These are phyloP conservation scores for Poecilus cupreus DNA, from an alignment of 2,888 invertebrate genomes.

Conservation along the genomic window DNA sequence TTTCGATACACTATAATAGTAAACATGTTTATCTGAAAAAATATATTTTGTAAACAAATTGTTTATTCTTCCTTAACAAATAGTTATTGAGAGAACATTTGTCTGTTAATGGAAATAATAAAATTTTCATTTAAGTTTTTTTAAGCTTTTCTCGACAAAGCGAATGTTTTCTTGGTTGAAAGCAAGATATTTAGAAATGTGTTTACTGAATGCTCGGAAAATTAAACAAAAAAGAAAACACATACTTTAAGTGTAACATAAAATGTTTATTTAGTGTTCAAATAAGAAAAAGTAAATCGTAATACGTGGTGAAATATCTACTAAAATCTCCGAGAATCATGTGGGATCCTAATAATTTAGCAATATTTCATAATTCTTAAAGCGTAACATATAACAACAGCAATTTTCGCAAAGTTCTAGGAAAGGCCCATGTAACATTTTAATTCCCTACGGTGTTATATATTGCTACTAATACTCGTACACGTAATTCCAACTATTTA, in stretches of 20 bases:
- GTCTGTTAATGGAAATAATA: constrained; percentile 1
- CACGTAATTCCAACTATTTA: constrained; percentile 4
- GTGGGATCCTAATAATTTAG: neutral
- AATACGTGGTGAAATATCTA: neutral
- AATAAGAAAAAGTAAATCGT: neutral
- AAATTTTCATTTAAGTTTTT: neutral
- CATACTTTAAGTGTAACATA: neutral
- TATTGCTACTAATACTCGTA: neutral
- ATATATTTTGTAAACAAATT: neutral
- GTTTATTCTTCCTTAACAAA: neutral
- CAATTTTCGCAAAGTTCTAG: neutral
- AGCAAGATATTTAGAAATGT: neutral
- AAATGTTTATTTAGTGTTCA: neutral
- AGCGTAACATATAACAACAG: neutral
- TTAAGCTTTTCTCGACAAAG: neutral
- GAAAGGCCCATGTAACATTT: neutral
- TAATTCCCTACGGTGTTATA: constrained; percentile 1
- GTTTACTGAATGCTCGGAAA: neutral
- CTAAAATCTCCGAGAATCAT: neutral
- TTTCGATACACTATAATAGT: neutral
- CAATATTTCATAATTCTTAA: neutral
- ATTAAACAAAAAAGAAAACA: neutral
- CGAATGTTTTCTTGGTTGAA: neutral
- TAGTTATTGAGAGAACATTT: neutral
- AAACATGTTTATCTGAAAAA: neutral